Evolutionary conservation across 2,797 vertebrate species (phyloP).

Genomic region (Anabas testudineus): DNA sequence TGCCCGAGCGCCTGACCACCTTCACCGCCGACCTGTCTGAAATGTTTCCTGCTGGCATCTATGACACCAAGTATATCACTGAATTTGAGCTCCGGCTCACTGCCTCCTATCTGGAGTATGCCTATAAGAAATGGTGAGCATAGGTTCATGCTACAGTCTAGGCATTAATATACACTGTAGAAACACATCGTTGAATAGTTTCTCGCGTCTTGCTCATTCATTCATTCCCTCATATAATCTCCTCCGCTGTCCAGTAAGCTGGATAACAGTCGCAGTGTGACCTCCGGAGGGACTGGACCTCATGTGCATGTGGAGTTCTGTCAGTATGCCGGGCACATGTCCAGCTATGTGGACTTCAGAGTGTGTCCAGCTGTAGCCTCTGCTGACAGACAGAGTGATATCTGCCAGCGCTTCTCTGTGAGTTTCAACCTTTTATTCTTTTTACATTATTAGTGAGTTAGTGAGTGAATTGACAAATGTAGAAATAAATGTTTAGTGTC

Average conservation of each 20-base stretch:
- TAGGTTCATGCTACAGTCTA: neutral
- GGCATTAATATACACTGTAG: neutral
- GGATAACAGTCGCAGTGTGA: slow-evolving; percentile 87
- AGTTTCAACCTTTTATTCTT: slow-evolving; percentile 54
- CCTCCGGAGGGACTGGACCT: slow-evolving; percentile 63
- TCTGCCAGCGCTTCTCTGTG: slow-evolving; percentile 94
- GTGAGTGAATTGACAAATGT: neutral
- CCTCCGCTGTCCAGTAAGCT: slow-evolving; percentile 84
- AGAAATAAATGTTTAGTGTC: neutral
- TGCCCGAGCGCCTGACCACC: slow-evolving; percentile 91
- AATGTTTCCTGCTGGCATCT: slow-evolving; percentile 96
- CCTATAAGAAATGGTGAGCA: slow-evolving; percentile 94
- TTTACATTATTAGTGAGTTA: neutral
- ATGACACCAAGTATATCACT: slow-evolving; percentile 94
- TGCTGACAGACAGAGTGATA: slow-evolving; percentile 59
- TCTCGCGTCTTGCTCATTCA: no score
- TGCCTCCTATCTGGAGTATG: slow-evolving; percentile 96
- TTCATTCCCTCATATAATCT: neutral
- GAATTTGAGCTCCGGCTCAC: slow-evolving; percentile 93
- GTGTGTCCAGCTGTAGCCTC: slow-evolving; percentile 79
- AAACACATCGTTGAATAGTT: no score
- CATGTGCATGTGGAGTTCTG: slow-evolving; percentile 91
- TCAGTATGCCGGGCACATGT: slow-evolving; percentile 86
- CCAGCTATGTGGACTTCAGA: slow-evolving; percentile 91
- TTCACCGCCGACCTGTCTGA: slow-evolving; percentile 95